A percentile compares a stretch with the other conserved stretches of the same genome.
phyloP scores from a whole-genome alignment of 2,888 invertebrate genomes.

The Terebella lapidaria region DNA sequence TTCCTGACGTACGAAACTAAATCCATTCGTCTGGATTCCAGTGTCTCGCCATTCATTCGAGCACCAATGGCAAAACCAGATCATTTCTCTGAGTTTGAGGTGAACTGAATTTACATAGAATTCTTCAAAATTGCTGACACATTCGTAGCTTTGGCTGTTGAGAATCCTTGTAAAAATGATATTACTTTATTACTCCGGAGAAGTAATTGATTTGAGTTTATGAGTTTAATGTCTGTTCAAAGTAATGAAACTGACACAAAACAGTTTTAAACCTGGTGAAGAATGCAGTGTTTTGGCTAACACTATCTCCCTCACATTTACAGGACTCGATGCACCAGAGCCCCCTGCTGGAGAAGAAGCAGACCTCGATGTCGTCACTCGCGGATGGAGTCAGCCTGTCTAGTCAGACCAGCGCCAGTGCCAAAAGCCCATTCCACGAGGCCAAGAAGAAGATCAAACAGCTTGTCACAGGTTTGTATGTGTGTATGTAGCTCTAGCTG shows the following conservation, averaged over 20 bases:
- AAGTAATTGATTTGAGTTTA: too few species aligned
- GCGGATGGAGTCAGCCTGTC: not conserved
- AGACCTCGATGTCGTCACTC: not conserved
- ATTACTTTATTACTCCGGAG: too few species aligned
- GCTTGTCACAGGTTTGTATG: not conserved
- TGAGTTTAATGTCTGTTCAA: too few species aligned
- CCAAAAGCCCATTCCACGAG: not conserved
- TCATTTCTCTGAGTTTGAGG: constrained; percentile 35
- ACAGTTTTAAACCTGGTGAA: too few species aligned
- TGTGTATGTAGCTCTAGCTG: too few species aligned
- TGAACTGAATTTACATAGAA: too few species aligned
- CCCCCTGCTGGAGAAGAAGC: not conserved
- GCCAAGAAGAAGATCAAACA: not conserved
- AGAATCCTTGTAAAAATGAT: too few species aligned
- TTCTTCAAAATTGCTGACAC: too few species aligned
- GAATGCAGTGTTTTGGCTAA: too few species aligned
- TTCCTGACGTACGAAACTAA: constrained; percentile 14
- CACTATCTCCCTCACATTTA: too few species aligned
- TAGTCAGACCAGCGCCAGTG: not conserved
- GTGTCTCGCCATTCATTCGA: constrained; percentile 5
- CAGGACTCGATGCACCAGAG: not conserved
- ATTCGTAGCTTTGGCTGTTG: too few species aligned
- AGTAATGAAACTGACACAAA: too few species aligned
- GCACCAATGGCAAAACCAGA: constrained; percentile 50
- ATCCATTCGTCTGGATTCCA: not conserved